Evolutionary conservation across 2,113 vertebrate genomes (phyloP), one percentile per base, ranked within the genome.

Genomic region (Osmerus mordax): DNA sequence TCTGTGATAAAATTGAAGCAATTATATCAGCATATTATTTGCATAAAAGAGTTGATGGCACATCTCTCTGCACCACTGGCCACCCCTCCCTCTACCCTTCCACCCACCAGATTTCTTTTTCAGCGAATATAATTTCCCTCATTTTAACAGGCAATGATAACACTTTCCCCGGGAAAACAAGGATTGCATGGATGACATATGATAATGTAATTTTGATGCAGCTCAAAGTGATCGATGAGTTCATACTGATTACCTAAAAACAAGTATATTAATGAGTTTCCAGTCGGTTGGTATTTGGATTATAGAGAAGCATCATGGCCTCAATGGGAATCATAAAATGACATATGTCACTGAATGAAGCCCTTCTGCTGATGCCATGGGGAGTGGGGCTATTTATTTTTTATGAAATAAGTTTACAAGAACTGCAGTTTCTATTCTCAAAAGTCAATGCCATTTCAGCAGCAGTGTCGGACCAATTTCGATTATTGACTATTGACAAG

Each of bases 191-290:
- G 72, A 65, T 78, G 77, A 70, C 53, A 60, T 70, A 36, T 59
- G 59, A 72, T 64, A 60, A 70, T 68, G 67, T 73, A 2, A 79
- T 80, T 81, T 60, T 23, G 29, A 7, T 14, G 54, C 56, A 32
- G 54, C 64, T 71, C 53, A 13, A 23, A 11, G 47, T 82, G 71
- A 78, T 51, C 21, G 9, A 83, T 51, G 72, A 83, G 60, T 65
- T 55, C 18, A 58, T 52, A 65, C n/a, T 28, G 14, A 78, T 79
- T 71, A 65, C 61, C 62, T 70, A 61, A n/a, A 66, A 53, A 53
- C 2, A 80, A 83, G 77, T 2, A 72, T 55, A 71, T 69, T 80
- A 83, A 80, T 73, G 73, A 82, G 68, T 64, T 61, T 73, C 16
- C 2, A 32, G 61, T 18, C 77, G 68, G 81, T 69, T 80, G 65